Evolutionary conservation across 2,797 vertebrate species (phyloP), one percentile per base, ranked within the genome.

Genomic region (Jordanella pulchra): DNA sequence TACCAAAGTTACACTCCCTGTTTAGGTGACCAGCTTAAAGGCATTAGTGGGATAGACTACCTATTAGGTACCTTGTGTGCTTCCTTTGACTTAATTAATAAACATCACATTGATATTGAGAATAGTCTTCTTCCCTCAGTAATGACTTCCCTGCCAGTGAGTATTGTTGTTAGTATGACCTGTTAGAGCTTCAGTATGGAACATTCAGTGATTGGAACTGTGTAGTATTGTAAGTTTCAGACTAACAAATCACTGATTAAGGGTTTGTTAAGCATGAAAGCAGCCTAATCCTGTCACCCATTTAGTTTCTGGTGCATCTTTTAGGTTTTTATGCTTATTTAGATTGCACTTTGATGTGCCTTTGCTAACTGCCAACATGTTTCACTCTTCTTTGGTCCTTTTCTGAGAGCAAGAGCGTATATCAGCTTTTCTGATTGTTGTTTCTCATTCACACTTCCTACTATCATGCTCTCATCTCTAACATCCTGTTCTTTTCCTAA

Each of bases 401-500:
- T 76, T 25, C 45, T 66, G 54, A 70, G 23, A 47, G 56, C 10
- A 81, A 69, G 18, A 71, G 44, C 77, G 67, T 67, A 55, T 75
- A 70, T 71, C 51, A 45, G 44, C 77, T 77, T 77, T 68, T 72
- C 10, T 72, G 48, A 48, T 67, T 65, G 23, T 84, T 78, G 48
- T 25, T 71, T 14, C 79, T 70, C 71, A 76, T 77, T 75, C 70
- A n/a, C 60, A 15, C 15, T 23, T 60, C 10, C 65, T 75, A 84
- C 80, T 82, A 77, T 78, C 67, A 66, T 74, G 80, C 83, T 74
- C 60, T 75, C 85, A 75, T 83, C 67, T 73, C 75, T 91, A 86
- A 89, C 86, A 70, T n/a, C 10, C 65, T 65, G 35, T 65, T 84
- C 69, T 83, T 82, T 84, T 81, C 88, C 84, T 81, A 66, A 84